Percentiles rank a stretch among this genome's conserved stretches.
Conservation (phyloP, 2,888 invertebrate genomes). For the Monochamus alternatus region DNA sequence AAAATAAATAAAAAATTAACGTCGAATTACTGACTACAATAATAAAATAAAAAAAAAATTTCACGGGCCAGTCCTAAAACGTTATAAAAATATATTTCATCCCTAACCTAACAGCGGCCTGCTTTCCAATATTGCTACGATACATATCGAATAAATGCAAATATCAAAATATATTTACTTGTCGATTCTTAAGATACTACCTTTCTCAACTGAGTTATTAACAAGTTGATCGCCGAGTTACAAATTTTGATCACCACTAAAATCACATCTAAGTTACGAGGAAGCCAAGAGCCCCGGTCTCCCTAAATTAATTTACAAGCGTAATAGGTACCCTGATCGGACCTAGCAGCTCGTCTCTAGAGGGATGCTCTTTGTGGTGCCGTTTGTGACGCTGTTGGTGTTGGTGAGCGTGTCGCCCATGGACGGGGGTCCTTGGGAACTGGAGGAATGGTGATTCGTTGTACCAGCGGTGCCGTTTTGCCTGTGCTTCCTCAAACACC, state of each 20-base stretch:
- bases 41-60: conserved; percentile 3
- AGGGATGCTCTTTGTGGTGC: conserved; percentile 71
- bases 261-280: conserved; percentile 2
- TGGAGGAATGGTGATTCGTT: conserved; percentile 81
- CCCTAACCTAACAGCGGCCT: background rate
- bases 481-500: conserved; percentile 72
- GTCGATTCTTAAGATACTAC: conserved; percentile 16
- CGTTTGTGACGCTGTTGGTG: conserved; percentile 79
- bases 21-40: conserved; percentile 6
- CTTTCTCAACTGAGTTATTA: conserved; percentile 9
- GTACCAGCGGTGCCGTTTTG: conserved; percentile 75
- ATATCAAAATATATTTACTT: conserved; percentile 33
- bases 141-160: conserved; percentile 31
- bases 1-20: background rate
- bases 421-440: conserved; percentile 87
- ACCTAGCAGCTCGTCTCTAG: conserved; percentile 74
- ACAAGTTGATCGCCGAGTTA: conserved; percentile 19
- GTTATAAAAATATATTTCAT: conserved; percentile 29
- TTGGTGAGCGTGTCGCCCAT: conserved; percentile 84
- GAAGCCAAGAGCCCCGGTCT: background rate
- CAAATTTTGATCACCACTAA: conserved; percentile 14
- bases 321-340: conserved; percentile 9
- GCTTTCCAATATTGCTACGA: conserved; percentile 24
- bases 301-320: background rate
- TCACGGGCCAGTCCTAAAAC: conserved; percentile 14